These are phyloP conservation scores for Micromys minutus DNA, from an alignment of 2,113 vertebrate species.

Conservation along the genomic window DNA sequence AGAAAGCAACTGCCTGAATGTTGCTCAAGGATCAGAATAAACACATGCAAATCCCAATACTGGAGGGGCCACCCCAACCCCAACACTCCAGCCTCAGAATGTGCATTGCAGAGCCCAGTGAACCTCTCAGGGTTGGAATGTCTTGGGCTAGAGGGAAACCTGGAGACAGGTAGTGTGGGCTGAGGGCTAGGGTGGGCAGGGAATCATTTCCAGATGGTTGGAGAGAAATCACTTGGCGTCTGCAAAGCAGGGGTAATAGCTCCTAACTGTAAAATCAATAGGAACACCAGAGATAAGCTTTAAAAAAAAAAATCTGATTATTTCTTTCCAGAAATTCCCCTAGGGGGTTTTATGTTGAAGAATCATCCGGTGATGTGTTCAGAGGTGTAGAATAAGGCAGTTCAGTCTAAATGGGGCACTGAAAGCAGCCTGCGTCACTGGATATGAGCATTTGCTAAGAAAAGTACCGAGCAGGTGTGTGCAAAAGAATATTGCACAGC, in stretches of 20 bases:
- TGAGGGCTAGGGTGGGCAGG: neutral
- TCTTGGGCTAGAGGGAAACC: neutral
- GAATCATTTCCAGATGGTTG: neutral
- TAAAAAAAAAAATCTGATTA: neutral
- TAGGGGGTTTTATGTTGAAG: neutral
- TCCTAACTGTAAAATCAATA: neutral
- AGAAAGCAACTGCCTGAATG: neutral
- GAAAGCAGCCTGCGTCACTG: fast-evolving
- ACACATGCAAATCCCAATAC: neutral
- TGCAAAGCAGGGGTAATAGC: neutral
- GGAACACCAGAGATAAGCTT: neutral
- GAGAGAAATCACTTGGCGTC: neutral
- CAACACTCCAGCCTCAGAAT: fast-evolving
- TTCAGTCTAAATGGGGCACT: neutral
- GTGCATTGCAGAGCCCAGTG: fast-evolving
- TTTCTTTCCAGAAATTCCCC: neutral
- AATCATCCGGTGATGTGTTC: fast-evolving
- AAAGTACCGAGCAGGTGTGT: fast-evolving
- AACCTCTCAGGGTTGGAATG: neutral
- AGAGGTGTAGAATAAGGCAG: neutral
- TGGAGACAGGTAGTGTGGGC: neutral
- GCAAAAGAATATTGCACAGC: fast-evolving
- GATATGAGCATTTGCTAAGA: fast-evolving
- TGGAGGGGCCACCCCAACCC: fast-evolving
- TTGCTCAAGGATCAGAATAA: neutral